These are phyloP conservation scores for Lamellibrachia columna DNA, from an alignment of 2,888 invertebrate species.

Conservation along the genomic window DNA sequence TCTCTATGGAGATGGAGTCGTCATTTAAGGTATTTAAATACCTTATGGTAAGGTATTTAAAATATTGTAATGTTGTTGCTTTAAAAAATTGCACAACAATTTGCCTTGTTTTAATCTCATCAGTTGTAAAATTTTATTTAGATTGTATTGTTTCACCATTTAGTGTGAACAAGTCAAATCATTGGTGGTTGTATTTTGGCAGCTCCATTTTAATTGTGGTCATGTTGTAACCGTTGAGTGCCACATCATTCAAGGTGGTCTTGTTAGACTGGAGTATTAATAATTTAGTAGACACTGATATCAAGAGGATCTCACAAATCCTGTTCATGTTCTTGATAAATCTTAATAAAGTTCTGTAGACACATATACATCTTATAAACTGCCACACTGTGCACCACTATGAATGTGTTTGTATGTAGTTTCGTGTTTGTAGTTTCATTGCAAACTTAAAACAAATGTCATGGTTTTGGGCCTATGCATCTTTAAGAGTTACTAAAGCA, in stretches of 20 bases:
- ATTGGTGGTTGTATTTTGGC: neutral
- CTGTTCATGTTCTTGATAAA: neutral
- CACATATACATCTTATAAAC: neutral
- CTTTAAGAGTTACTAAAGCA: too few species aligned
- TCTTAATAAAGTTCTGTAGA: neutral
- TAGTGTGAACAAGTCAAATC: neutral
- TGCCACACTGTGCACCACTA: neutral
- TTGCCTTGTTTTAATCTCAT: neutral
- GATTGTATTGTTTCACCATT: too few species aligned
- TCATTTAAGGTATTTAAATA: conserved; percentile 66
- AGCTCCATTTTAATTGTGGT: too few species aligned
- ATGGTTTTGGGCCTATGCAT: too few species aligned
- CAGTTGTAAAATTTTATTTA: too few species aligned
- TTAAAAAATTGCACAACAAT: neutral
- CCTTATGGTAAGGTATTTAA: neutral
- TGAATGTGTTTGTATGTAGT: neutral
- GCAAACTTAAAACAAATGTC: neutral
- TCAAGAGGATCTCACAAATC: too few species aligned
- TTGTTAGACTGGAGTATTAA: too few species aligned
- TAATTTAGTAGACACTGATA: too few species aligned
- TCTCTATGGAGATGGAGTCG: conserved; percentile 88
- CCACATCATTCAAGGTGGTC: too few species aligned
- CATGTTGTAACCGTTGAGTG: too few species aligned
- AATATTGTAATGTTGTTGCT: neutral
- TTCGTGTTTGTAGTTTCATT: neutral